Evolutionary conservation across 2,797 vertebrate species (phyloP).

Genomic region (Melanotaenia trifasciata): DNA sequence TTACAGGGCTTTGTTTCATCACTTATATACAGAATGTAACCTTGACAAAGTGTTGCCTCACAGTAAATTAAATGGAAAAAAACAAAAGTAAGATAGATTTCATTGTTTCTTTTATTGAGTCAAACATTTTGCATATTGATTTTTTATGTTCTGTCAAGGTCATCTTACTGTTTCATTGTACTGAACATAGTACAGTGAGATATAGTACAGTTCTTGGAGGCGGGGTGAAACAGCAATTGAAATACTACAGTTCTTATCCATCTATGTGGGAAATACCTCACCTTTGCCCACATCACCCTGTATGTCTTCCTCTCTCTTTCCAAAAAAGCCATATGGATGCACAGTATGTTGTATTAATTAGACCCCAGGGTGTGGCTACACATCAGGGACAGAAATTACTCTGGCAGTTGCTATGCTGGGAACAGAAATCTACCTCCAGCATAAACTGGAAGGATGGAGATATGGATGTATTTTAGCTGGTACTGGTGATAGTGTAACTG

Average conservation of each 20-base stretch:
- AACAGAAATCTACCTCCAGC: conserved; percentile 45
- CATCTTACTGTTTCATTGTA: conserved; percentile 53
- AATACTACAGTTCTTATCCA: conserved; percentile 33
- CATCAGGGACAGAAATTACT: conserved; percentile 50
- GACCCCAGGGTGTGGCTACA: conserved; percentile 69
- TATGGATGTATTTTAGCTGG: neutral
- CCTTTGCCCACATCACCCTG: conserved; percentile 13
- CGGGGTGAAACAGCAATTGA: conserved; percentile 38
- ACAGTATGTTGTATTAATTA: conserved; percentile 80
- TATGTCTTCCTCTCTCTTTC: conserved; percentile 37
- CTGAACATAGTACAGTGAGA: conserved; percentile 12
- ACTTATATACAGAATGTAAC: conserved; percentile 37
- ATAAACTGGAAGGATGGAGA: conserved; percentile 27
- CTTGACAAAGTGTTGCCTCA: conserved; percentile 47
- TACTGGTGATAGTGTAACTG: neutral
- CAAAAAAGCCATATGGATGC: conserved; percentile 77
- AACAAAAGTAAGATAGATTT: conserved; percentile 37
- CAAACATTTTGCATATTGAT: conserved; percentile 70
- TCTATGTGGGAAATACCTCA: conserved; percentile 38
- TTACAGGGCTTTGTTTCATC: conserved; percentile 47
- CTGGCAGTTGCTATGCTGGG: conserved; percentile 57
- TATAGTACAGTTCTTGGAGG: conserved; percentile 34
- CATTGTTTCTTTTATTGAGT: conserved; percentile 61
- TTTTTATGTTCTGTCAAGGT: conserved; percentile 64
- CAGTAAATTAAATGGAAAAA: conserved; percentile 39